Evolutionary conservation across 2,113 vertebrate species (phyloP), one percentile per base, ranked within the genome.

Genomic region (Vulpes lagopus): DNA sequence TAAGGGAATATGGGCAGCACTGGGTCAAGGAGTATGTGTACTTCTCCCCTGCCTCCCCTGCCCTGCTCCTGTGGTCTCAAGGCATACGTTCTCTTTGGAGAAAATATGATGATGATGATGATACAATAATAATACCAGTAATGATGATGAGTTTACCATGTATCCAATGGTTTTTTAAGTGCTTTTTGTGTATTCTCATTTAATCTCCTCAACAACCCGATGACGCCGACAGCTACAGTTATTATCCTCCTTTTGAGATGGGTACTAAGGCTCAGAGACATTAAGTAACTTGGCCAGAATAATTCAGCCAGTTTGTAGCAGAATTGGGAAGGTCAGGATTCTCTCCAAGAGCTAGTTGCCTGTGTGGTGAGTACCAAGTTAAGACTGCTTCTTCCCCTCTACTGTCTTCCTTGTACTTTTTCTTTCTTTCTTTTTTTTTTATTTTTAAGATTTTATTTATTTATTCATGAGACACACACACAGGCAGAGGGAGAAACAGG

Each of bases 201-300:
- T 96, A 80, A 57, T 82, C 16, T 4, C 71, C n/a, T 43, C 79
- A 96, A 60, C 22, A 88, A 92, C 38, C n/a, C 62, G 83, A 11
- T 32, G 32, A 82, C 89, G 60, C 81, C 91, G 76, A 82, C 38
- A 96, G 55, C 55, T 93, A 30, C 5, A 93, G 20, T 91, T 92
- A 78, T 92, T 84, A 90, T 82, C 17, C 55, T 97, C 16, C 78
- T 65, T 96, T 94, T 83, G 49, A 86, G 59, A 62, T 97, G 32
- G 62, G 92, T 38, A 74, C 15, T 67, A n/a, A 87, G 27, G 15
- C 64, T 96, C n/a, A 95, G 51, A 94, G 57, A 85, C 8, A 64
- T 71, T 71, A 90, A 84, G 35, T 81, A 88, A 80, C n/a, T 90
- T 87, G 69, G 69, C 80, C 69, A 69, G 59, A 89, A 92, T 90